These are phyloP conservation scores for Zapus hudsonius DNA, from an alignment of 2,113 vertebrate species.

Conservation along the genomic window DNA sequence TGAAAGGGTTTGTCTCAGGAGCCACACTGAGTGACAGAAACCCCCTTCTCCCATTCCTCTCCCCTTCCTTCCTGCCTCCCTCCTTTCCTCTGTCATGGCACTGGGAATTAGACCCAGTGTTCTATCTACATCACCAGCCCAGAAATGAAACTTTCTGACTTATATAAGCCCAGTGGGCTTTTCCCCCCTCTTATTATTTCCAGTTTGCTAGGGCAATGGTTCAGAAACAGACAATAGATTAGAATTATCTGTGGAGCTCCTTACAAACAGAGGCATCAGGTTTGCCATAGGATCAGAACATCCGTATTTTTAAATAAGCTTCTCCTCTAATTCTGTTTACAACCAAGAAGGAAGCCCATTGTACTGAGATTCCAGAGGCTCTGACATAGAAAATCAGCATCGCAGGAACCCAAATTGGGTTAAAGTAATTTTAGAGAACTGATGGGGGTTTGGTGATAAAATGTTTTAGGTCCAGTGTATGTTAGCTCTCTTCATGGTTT, in stretches of 20 bases:
- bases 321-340: conserved; percentile 42
- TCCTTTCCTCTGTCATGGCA: not conserved
- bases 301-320: not conserved
- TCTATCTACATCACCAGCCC: not conserved
- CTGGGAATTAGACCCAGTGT: not conserved
- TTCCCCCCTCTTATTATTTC: not conserved
- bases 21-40: not conserved
- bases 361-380: not conserved
- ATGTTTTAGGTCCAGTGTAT: not conserved
- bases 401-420: not conserved
- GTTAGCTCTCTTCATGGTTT: not conserved
- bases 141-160: conserved; percentile 4
- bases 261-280: conserved; percentile 45
- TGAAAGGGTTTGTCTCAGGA: not conserved
- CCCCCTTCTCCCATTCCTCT: not conserved
- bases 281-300: too few species aligned
- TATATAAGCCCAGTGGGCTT: not conserved
- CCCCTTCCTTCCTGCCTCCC: too few species aligned
- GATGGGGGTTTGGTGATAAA: not conserved
- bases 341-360: not conserved
- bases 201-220: not conserved
- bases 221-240: not conserved
- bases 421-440: conserved; percentile 24
- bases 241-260: conserved; percentile 50
- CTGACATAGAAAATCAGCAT: not conserved